Base-by-base conservation (phyloP, 2,113 vertebrate genomes). In the Albula glossodonta region DNA sequence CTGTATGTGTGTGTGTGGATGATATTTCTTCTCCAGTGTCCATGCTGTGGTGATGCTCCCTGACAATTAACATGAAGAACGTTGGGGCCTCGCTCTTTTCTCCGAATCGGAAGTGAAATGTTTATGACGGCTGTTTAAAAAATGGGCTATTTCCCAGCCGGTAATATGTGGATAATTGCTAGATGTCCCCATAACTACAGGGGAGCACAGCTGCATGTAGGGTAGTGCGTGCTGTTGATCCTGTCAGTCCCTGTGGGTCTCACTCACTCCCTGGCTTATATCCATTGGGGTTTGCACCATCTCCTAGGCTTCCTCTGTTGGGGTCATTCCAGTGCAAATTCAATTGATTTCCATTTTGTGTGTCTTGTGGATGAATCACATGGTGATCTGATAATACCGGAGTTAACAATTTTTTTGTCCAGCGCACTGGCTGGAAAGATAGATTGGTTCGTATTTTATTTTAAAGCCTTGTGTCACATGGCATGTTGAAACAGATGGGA, bases 131-230 rank as follows among this genome's bases (percentile, higher is more conserved):
- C 22, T n/a, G 63, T n/a, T 70, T n/a, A n/a, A n/a, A 70, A 70
- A 70, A 60, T 3, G 1, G 57, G 17, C 12, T 8, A n/a, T 70
- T 22, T 70, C 63, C 13, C 13, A 70, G 19, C 13, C n/a, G 3
- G 63, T 70, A 70, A n/a, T 70, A 70, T 70, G 63, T 70, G 63
- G 17, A 70, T 70, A 70, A 70, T 70, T 25, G 63, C 63, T 70
- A 70, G 63, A 70, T 70, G 63, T 70, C 22, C 63, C 17, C 63
- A 70, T 70, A 70, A 70, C n/a, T 1, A 22, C 22, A n/a, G 63
- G 63, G 22, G 63, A 70, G 63, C 22, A n/a, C 63, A 70, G 63
- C 3, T 22, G 10, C 63, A 70, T n/a, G 63, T 7, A 5, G 3
- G 8, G 12, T 60, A n/a, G n/a, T 22, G 63, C 22, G n/a, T 70